Base-by-base conservation (phyloP, 2,113 vertebrate species). In the Cettia cetti region DNA sequence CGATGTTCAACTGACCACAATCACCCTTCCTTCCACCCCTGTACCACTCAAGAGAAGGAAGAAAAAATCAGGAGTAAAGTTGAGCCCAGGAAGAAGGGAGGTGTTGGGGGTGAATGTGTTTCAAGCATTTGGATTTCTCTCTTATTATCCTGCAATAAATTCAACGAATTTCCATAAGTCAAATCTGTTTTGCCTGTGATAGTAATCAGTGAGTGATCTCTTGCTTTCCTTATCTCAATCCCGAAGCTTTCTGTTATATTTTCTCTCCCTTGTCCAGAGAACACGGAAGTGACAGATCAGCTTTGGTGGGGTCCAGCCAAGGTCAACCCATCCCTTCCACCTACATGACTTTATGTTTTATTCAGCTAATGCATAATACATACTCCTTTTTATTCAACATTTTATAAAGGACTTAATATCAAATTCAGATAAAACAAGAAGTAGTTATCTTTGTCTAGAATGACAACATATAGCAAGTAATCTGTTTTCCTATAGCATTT, bases 111-210 rank as follows among this genome's bases (percentile, higher is more conserved):
- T 23, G 5, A 77, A 61, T 17, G 6, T 31, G 21, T 40, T 54
- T 82, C 19, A 49, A 52, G n/a, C 49, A 64, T 78, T 53, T 6
- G 1, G 13, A 16, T 63, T 31, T 37, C 31, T 59, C 20, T 63
- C 13, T 23, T 28, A 33, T 28, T 79, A 33, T 33, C 7, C 21
- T 59, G 14, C 30, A 61, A 57, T 33, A 47, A 57, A 72, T 31
- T 57, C 13, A 35, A 21, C 3, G 44, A 12, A 44, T 52, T 82
- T 57, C 15, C 19, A 5, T 13, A 40, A 35, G 11, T 21, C 3
- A 6, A 40, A 30, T 33, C 26, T 57, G 21, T 5, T 65, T 69
- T 70, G 10, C 7, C 28, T 0, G 0, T 71, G 35, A 50, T 3
- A 9, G 9, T 40, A 76, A 81, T 14, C 39, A 30, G 3, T 31